Base-by-base conservation (phyloP, 2,113 vertebrate species). In the Megaceryle torquata region DNA sequence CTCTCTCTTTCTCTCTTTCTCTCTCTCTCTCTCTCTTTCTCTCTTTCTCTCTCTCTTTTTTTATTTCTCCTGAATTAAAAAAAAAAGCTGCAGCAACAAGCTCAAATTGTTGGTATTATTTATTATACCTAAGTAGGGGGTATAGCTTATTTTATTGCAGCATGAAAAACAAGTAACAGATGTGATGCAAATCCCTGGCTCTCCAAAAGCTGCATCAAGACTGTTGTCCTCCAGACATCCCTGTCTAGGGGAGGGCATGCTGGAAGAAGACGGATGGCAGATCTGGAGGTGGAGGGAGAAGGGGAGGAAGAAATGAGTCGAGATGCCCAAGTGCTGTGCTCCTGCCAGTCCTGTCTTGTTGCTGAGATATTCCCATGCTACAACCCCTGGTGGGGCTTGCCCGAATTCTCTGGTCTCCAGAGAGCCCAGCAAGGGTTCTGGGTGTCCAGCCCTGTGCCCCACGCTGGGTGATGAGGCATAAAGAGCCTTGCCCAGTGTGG, bases 381-480 rank as follows among this genome's bases (percentile, higher is more conserved):
- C 43, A n/a, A 2, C 19, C 19, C 70, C 16, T 2, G 1, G 11
- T 43, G 57, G 56, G 20, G 6, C 35, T 46, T 37, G 24, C 41
- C 37, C 70, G 39, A 0, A 1, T 1, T 12, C 75, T 41, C 59
- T 61, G 37, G 4, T 17, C 60, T 78, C 35, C 79, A 53, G 16
- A 35, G 25, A 78, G 41, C 65, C 33, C 79, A 41, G 2, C 2
- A 54, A 53, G 41, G 9, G 22, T 44, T 14, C 43, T 17, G 41
- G 43, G 13, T 19, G 12, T 46, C 82, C 78, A 48, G 10, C 35
- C 22, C 35, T 33, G 59, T 29, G 7, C 57, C 33, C 15, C 5
- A 3, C 4, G 0, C 33, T 35, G 35, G 25, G 15, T 11, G 50
- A 21, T 19, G 41, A 28, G 48, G 7, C 5, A 0, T 16, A 5